Percentiles rank a stretch among this genome's conserved stretches.
Conservation (phyloP, 2,113 vertebrate genomes). For the Cyanoderma ruficeps region DNA sequence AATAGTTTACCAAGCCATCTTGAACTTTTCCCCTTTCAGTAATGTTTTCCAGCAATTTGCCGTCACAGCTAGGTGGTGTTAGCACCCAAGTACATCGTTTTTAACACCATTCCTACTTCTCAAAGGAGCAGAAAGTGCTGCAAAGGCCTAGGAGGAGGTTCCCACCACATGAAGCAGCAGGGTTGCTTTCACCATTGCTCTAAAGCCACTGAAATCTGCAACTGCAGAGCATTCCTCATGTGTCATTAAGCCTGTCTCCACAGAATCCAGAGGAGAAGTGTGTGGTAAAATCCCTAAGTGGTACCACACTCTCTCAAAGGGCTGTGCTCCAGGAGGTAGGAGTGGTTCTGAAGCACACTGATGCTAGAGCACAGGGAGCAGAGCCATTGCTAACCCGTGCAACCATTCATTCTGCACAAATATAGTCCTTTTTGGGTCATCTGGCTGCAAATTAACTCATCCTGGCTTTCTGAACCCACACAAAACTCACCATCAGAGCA, state of each 20-base stretch:
- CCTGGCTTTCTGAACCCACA: neutral
- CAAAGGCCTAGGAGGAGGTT: neutral
- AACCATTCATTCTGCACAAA: neutral
- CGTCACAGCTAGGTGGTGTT: neutral
- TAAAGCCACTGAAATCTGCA: neutral
- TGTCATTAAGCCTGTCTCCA: neutral
- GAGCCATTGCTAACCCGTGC: rapidly evolving
- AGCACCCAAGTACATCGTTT: neutral
- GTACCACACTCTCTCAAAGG: rapidly evolving
- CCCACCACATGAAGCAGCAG: neutral
- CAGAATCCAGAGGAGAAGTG: neutral
- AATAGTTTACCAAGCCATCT: neutral
- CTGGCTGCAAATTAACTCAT: neutral
- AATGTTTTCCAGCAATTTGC: neutral
- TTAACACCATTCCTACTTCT: neutral
- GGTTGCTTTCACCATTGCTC: neutral
- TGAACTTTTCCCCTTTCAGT: neutral
- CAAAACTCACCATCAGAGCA: neutral
- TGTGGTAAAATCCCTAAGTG: rapidly evolving
- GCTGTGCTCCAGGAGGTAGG: rapidly evolving
- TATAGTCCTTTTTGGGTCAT: neutral
- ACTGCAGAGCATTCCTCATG: neutral
- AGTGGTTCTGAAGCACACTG: neutral
- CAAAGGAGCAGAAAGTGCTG: neutral
- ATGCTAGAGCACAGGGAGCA: neutral